Conservation (phyloP, 2,888 invertebrate species). For the Morinoia aosen region DNA sequence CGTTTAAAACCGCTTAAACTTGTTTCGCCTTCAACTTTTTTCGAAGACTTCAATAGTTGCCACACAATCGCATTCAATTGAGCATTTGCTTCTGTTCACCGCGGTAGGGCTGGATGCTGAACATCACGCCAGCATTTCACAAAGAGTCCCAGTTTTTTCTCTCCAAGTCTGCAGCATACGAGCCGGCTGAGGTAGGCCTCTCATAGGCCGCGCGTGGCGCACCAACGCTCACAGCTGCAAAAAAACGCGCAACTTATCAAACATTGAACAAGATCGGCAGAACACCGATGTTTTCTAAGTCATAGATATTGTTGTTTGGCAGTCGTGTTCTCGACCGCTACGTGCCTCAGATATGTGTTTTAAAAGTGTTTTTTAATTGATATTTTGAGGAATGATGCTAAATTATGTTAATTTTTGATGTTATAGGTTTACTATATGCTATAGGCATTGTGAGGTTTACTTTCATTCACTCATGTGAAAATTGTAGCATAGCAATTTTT, state of each 20-base stretch:
- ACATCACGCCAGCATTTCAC: neutral
- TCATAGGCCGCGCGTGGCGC: neutral
- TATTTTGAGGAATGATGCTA: too few relatives aligned
- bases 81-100: neutral
- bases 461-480: too few relatives aligned
- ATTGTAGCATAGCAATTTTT: too few relatives aligned
- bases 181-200: neutral
- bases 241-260: neutral
- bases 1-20: neutral
- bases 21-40: neutral
- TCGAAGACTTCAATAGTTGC: neutral
- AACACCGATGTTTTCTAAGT: neutral
- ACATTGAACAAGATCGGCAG: neutral
- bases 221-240: neutral
- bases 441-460: too few relatives aligned
- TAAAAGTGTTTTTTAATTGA: too few relatives aligned
- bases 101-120: neutral
- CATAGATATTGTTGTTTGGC: neutral
- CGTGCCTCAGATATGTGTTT: too few relatives aligned
- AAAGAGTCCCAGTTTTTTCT: constrained; percentile 10
- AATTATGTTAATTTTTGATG: too few relatives aligned
- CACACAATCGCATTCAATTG: neutral
- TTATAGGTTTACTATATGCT: too few relatives aligned
- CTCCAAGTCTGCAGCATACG: neutral
- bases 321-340: too few relatives aligned